These are phyloP conservation scores for Pimpla rufipes DNA, from an alignment of 2,888 invertebrate species.

Conservation along the genomic window DNA sequence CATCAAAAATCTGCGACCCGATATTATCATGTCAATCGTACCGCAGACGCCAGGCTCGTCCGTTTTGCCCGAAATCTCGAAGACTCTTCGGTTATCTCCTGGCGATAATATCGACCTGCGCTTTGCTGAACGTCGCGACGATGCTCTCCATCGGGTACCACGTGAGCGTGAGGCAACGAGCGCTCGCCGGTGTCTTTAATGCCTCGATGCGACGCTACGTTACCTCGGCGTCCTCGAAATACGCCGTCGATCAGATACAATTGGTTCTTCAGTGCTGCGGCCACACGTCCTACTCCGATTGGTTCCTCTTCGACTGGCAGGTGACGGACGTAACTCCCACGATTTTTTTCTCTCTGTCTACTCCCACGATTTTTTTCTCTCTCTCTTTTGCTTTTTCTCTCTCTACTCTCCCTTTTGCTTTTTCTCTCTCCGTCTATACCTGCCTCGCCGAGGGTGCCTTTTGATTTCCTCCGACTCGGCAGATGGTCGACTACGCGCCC, in stretches of 20 bases:
- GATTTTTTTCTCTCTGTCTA: neutral
- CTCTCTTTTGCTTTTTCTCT: neutral
- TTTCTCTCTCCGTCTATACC: neutral
- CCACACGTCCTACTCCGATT: slow-evolving; percentile 77
- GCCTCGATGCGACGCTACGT: slow-evolving; percentile 80
- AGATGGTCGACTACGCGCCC: slow-evolving; percentile 75
- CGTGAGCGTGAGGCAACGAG: slow-evolving; percentile 74
- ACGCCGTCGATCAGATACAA: slow-evolving; percentile 79
- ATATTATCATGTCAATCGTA: too few relatives aligned
- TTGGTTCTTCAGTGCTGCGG: slow-evolving; percentile 81
- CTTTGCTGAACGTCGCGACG: slow-evolving; percentile 76
- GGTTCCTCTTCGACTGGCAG: slow-evolving; percentile 82
- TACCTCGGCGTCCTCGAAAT: slow-evolving; percentile 75
- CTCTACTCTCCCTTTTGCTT: neutral
- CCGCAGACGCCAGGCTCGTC: slow-evolving; percentile 72
- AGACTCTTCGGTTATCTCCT: slow-evolving; percentile 71
- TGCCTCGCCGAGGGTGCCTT: neutral
- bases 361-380: slow-evolving; percentile 7
- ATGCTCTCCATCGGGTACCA: slow-evolving; percentile 77
- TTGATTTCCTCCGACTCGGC: neutral
- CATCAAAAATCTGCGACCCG: too few relatives aligned
- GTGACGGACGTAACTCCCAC: slow-evolving; percentile 66
- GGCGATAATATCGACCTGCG: slow-evolving; percentile 75
- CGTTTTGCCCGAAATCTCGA: slow-evolving; percentile 71
- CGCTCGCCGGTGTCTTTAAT: slow-evolving; percentile 77